phyloP scores from a whole-genome alignment of 1,140 invertebrate genomes.

The Patella vulgata region DNA sequence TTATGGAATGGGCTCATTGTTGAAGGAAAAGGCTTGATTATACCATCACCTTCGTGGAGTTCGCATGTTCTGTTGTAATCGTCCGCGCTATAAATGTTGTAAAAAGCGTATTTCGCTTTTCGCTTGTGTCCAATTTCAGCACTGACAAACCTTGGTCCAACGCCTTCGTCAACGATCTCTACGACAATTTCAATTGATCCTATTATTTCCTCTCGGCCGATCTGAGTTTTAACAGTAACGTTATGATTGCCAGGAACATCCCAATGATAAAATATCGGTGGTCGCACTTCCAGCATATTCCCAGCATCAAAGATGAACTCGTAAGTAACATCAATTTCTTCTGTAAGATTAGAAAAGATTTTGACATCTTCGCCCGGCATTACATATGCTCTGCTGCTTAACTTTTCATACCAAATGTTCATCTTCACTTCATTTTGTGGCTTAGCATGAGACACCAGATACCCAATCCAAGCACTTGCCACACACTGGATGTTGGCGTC shows the following conservation, averaged over 20 bases:
- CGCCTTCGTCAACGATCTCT: conserved; percentile 49
- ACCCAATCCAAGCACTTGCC: conserved; percentile 25
- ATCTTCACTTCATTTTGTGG: conserved; percentile 24
- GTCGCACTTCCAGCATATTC: conserved; percentile 22
- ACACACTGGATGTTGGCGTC: not conserved
- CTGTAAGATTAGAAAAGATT: conserved; percentile 35
- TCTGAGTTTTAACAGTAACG: conserved; percentile 42
- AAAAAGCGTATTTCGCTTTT: conserved; percentile 15
- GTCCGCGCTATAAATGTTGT: conserved; percentile 28
- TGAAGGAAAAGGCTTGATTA: not conserved
- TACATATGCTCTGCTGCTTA: conserved; percentile 36
- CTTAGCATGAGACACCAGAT: conserved; percentile 21
- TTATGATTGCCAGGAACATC: conserved; percentile 35
- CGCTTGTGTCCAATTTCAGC: conserved; percentile 29
- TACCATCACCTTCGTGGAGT: conserved; percentile 33
- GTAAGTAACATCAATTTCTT: conserved; percentile 33
- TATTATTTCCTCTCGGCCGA: conserved; percentile 35
- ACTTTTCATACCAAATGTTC: conserved; percentile 10
- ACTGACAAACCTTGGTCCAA: conserved; percentile 40
- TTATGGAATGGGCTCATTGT: conserved; percentile 25
- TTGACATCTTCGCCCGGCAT: conserved; percentile 51
- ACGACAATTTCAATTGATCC: conserved; percentile 29
- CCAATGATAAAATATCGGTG: conserved; percentile 50
- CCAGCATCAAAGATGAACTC: conserved; percentile 56
- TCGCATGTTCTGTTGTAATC: conserved; percentile 24